phyloP scores from a whole-genome alignment of 2,113 vertebrate genomes.

The Xyrauchen texanus region DNA sequence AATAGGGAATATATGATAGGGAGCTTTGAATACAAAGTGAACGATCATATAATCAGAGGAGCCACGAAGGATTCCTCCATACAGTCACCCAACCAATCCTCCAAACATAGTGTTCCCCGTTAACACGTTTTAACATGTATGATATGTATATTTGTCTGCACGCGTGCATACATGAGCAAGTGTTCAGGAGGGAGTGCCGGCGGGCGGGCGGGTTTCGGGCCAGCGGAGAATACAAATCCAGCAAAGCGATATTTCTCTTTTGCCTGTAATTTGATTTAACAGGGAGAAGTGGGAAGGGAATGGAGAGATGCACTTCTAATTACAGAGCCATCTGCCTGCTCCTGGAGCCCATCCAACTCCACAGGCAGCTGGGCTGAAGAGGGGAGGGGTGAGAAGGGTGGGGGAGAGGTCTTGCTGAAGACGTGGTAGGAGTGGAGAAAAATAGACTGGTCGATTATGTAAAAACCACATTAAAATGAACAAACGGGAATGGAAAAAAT shows the following conservation, averaged over 20 bases:
- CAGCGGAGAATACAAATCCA: slow-evolving; percentile 78
- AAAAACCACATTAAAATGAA: slow-evolving; percentile 66
- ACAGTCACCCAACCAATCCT: background rate
- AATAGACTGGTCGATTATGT: slow-evolving; percentile 75
- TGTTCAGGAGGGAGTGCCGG: slow-evolving; percentile 49
- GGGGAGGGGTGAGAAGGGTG: slow-evolving; percentile 67
- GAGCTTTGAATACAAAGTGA: too few relatives aligned
- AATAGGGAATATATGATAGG: too few relatives aligned
- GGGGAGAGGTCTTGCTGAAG: slow-evolving; percentile 64
- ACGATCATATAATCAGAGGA: too few relatives aligned
- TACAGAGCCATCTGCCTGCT: slow-evolving; percentile 87
- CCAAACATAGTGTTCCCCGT: background rate
- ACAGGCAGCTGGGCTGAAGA: slow-evolving; percentile 84
- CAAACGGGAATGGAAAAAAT: slow-evolving; percentile 17
- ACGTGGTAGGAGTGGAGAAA: slow-evolving; percentile 47
- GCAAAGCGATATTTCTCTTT: slow-evolving; percentile 80
- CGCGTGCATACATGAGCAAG: slow-evolving; percentile 23
- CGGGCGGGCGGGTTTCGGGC: slow-evolving; percentile 58
- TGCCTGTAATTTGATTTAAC: slow-evolving; percentile 88
- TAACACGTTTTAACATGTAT: slow-evolving; percentile 57
- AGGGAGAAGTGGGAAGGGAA: slow-evolving; percentile 81
- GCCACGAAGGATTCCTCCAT: too few relatives aligned
- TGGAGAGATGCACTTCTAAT: slow-evolving; percentile 83
- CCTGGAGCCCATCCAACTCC: slow-evolving; percentile 83
- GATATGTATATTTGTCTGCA: slow-evolving; percentile 16